These are phyloP conservation scores for Calliphora vicina DNA, from an alignment of 1,140 invertebrate genomes.

Conservation along the genomic window DNA sequence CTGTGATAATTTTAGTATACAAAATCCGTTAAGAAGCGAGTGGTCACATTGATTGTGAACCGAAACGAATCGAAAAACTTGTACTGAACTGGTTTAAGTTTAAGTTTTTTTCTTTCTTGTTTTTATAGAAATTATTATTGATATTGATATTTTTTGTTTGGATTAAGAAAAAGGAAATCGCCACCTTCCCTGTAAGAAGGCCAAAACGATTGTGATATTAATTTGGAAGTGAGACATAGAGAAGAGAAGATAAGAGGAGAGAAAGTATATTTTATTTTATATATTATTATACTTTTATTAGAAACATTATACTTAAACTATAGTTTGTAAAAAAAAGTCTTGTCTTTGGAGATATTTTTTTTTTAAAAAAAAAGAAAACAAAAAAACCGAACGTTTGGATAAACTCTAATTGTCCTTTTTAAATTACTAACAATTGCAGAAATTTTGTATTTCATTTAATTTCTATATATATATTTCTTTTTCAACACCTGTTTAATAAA, in stretches of 20 bases:
- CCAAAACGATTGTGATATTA: conserved; percentile 3
- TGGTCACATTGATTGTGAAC: neutral
- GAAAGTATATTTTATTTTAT: neutral
- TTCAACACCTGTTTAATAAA: conserved; percentile 17
- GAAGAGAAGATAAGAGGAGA: neutral
- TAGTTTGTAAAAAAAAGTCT: conserved; percentile 12
- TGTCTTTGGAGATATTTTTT: conserved; percentile 10
- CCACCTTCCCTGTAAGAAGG: neutral
- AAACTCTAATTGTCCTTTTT: neutral
- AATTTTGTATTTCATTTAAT: neutral
- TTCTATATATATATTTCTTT: neutral
- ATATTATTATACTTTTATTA: neutral
- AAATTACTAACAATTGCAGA: neutral
- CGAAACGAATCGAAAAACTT: neutral
- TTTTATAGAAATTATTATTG: neutral
- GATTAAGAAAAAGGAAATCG: neutral
- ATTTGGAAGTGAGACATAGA: neutral
- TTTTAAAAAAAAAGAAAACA: neutral
- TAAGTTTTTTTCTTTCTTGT: neutral
- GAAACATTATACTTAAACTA: neutral
- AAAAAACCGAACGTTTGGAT: neutral
- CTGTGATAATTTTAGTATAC: conserved; percentile 30
- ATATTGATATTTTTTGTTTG: neutral
- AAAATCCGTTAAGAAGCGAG: neutral
- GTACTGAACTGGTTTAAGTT: neutral